Conservation (phyloP, 2,888 invertebrate species). For the Nemotelus pantherinus region DNA sequence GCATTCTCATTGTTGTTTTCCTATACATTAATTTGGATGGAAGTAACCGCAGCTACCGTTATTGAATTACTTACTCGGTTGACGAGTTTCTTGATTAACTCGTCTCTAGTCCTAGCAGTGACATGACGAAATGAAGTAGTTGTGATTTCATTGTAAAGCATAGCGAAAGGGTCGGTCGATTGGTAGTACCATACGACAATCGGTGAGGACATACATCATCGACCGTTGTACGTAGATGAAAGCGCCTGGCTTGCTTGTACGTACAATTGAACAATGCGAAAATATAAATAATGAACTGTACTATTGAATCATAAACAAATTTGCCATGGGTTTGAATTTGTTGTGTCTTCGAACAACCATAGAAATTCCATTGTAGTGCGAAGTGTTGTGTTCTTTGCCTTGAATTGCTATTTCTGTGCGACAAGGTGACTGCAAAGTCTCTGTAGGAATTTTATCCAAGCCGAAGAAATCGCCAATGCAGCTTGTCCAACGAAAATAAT, state of each 20-base stretch:
- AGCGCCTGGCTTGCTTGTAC: neutral
- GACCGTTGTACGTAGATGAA: too few relatives aligned
- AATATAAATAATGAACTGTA: neutral
- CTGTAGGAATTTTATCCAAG: too few relatives aligned
- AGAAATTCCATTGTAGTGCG: constrained; percentile 16
- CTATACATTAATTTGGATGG: constrained; percentile 3
- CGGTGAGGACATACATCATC: too few relatives aligned
- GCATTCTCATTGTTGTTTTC: neutral
- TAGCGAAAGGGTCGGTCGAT: too few relatives aligned
- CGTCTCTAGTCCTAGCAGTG: too few relatives aligned
- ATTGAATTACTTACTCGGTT: constrained; percentile 28
- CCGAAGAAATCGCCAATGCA: too few relatives aligned
- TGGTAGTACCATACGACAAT: too few relatives aligned
- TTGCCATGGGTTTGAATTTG: neutral
- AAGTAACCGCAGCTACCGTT: constrained; percentile 18
- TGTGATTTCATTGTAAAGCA: too few relatives aligned
- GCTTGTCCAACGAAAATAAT: too few relatives aligned
- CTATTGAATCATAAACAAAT: constrained; percentile 2
- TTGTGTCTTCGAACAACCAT: neutral
- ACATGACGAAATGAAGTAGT: too few relatives aligned
- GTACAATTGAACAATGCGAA: constrained; percentile 14
- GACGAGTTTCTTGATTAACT: neutral
- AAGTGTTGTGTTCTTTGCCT: neutral
- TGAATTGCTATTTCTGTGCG: too few relatives aligned
- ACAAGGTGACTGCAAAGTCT: too few relatives aligned